Conservation (phyloP, 2,888 invertebrate species). For the Plebejus anna region DNA sequence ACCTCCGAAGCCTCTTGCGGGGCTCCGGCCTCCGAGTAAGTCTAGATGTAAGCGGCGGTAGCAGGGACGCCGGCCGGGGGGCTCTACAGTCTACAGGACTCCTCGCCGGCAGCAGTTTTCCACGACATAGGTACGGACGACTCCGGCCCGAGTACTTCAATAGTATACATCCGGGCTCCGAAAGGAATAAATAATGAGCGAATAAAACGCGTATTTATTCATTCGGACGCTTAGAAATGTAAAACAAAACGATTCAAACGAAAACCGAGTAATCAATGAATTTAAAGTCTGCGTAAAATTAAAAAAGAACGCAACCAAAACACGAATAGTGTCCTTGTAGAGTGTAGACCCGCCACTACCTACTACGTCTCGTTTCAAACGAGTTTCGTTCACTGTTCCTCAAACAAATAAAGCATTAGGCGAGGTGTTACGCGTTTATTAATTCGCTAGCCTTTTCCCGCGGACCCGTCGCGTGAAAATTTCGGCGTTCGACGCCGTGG, state of each 20-base stretch:
- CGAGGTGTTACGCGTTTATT: constrained; percentile 23
- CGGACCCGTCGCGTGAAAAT: neutral
- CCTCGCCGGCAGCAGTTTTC: neutral
- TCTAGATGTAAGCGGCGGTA: constrained; percentile 55
- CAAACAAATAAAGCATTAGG: constrained; percentile 31
- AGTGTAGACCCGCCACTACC: constrained; percentile 33
- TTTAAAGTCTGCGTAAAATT: constrained; percentile 39
- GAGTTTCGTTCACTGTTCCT: constrained; percentile 34
- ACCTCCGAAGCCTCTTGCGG: constrained; percentile 63
- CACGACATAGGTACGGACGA: neutral
- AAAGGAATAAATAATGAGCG: constrained; percentile 8
- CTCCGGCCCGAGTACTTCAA: neutral
- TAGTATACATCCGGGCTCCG: constrained; percentile 4
- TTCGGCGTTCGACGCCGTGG: neutral
- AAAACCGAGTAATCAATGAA: constrained; percentile 38
- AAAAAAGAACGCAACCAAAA: constrained; percentile 44
- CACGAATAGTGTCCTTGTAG: constrained; percentile 43
- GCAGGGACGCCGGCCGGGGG: constrained; percentile 41
- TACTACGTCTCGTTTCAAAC: constrained; percentile 35
- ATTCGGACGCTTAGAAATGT: constrained; percentile 27
- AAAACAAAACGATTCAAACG: constrained; percentile 32
- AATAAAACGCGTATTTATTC: constrained; percentile 25
- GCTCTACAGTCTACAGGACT: constrained; percentile 28
- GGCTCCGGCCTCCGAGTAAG: constrained; percentile 60
- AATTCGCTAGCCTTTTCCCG: neutral